Evolutionary conservation across 2,797 vertebrate genomes (phyloP).

Genomic region (Novumbra hubbsi): DNA sequence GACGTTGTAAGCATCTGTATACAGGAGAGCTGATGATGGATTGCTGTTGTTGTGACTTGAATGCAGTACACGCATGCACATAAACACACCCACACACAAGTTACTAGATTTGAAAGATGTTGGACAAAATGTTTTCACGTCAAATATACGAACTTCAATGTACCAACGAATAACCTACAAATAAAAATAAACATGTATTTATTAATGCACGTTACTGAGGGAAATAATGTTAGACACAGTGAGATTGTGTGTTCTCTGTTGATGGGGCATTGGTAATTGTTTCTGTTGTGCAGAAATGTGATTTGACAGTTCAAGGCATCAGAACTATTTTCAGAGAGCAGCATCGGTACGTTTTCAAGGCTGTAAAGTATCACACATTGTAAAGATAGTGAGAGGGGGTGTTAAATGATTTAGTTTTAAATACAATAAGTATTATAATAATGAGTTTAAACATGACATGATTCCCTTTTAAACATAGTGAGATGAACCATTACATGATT

Average conservation of each 20-base stretch:
- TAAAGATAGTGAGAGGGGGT: not conserved
- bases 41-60: not conserved
- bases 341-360: not conserved
- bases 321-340: not conserved
- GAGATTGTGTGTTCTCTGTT: not conserved
- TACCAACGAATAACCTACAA: no score
- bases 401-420: no score
- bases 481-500: no score
- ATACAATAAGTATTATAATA: no score
- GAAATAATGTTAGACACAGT: not conserved
- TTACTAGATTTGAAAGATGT: not conserved
- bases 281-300: not conserved
- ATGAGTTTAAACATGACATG: no score
- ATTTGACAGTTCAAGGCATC: not conserved
- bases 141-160: not conserved
- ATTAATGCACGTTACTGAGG: not conserved
- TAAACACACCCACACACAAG: conserved; percentile 5
- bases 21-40: conserved; percentile 4
- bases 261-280: not conserved
- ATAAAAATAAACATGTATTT: not conserved
- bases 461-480: no score
- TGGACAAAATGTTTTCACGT: not conserved
- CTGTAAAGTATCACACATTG: not conserved
- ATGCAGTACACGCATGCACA: not conserved
- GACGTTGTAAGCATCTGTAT: conserved; percentile 4